Percentiles rank a stretch among this genome's conserved stretches.
These are phyloP conservation scores for Sinocyclocheilus anophthalmus DNA, from an alignment of 2,113 vertebrate species.

Conservation along the genomic window DNA sequence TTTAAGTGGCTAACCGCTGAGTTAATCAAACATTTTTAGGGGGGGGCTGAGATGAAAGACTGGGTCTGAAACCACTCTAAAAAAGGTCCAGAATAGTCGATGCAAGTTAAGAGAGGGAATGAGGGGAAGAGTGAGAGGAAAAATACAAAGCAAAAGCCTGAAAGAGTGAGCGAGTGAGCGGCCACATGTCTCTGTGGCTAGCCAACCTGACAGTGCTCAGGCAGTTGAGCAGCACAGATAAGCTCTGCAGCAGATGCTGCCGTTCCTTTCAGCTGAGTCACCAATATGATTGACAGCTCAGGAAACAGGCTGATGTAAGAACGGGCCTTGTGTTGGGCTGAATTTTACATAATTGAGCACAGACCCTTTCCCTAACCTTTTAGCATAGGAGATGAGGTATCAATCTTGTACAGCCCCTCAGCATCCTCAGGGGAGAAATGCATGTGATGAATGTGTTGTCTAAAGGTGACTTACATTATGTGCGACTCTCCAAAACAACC, in stretches of 20 bases:
- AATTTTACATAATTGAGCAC: slow-evolving; percentile 53
- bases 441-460: slow-evolving; percentile 39
- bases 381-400: slow-evolving; percentile 56
- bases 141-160: slow-evolving; percentile 43
- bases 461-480: slow-evolving; percentile 37
- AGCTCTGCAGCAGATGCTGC: slow-evolving; percentile 73
- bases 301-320: slow-evolving; percentile 35
- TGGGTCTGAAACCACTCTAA: background rate
- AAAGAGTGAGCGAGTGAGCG: slow-evolving; percentile 25
- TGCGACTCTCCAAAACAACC: background rate
- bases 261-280: slow-evolving; percentile 69
- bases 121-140: slow-evolving; percentile 45
- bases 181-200: slow-evolving; percentile 60
- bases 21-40: background rate
- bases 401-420: slow-evolving; percentile 60
- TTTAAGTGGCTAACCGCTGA: background rate
- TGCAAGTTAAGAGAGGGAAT: slow-evolving; percentile 16
- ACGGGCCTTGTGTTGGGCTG: slow-evolving; percentile 1
- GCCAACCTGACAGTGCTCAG: slow-evolving; percentile 73
- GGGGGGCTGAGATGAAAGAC: background rate
- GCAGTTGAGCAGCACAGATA: slow-evolving; percentile 75
- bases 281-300: slow-evolving; percentile 58
- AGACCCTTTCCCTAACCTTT: slow-evolving; percentile 48
- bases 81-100: background rate
- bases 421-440: slow-evolving; percentile 42